Percentiles rank a stretch among this genome's conserved stretches.
Conservation (phyloP, 2,888 invertebrate species). For the Spilosoma lubricipeda region DNA sequence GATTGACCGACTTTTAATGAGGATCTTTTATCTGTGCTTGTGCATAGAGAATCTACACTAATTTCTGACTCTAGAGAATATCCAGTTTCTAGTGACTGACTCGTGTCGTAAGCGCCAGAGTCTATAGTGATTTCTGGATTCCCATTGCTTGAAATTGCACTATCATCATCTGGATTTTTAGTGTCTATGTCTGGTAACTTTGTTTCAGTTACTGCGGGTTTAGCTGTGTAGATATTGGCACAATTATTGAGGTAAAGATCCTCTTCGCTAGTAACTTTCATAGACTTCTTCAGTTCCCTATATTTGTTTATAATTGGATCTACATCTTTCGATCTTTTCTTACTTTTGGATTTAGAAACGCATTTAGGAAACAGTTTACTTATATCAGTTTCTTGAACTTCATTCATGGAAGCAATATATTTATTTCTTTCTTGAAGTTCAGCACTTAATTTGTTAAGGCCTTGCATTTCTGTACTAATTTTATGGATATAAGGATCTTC, state of each 20-base stretch:
- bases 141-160: constrained; percentile 81
- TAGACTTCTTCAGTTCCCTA: constrained; percentile 78
- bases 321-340: constrained; percentile 81
- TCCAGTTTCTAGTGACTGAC: constrained; percentile 83
- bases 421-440: constrained; percentile 87
- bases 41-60: constrained; percentile 86
- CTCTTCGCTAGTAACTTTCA: constrained; percentile 81
- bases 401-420: constrained; percentile 85
- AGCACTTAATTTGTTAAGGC: constrained; percentile 85
- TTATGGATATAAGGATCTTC: constrained; percentile 88
- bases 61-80: constrained; percentile 86
- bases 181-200: constrained; percentile 74
- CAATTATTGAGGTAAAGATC: constrained; percentile 80
- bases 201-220: constrained; percentile 66
- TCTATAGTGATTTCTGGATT: constrained; percentile 84
- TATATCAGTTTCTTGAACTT: constrained; percentile 80
- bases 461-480: constrained; percentile 86
- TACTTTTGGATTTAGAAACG: constrained; percentile 82
- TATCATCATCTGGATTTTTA: constrained; percentile 83
- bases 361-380: constrained; percentile 82
- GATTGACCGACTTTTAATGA: constrained; percentile 88
- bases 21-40: constrained; percentile 85
- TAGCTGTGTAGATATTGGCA: constrained; percentile 78
- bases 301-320: constrained; percentile 83
- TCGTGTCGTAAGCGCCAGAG: constrained; percentile 80